Percentiles rank a stretch among this genome's conserved stretches.
Evolutionary conservation across 2,113 vertebrate genomes (phyloP).

Genomic region (Picathartes gymnocephalus): DNA sequence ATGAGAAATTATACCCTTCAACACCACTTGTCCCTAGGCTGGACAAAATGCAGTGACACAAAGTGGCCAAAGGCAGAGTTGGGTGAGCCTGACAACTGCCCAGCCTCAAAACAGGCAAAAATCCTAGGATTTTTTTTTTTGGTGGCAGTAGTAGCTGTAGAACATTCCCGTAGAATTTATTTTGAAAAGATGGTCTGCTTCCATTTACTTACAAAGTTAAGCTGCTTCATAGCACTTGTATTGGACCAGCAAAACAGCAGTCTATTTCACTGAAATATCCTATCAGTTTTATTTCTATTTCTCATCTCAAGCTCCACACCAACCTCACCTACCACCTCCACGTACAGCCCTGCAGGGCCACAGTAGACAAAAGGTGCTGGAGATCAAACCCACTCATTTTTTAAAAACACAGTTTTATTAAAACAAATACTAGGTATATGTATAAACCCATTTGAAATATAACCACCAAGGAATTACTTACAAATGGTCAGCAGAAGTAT

Average conservation of each 20-base stretch:
- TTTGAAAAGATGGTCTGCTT: neutral
- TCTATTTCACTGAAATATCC: neutral
- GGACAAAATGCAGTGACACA: neutral
- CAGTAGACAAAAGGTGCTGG: neutral
- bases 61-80: neutral
- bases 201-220: neutral
- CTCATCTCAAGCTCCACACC: neutral
- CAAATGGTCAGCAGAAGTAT: neutral
- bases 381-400: neutral
- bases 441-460: neutral
- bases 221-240: neutral
- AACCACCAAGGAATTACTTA: neutral
- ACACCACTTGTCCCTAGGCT: neutral
- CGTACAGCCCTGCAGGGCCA: neutral
- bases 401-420: neutral
- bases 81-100: neutral
- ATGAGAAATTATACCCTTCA: neutral
- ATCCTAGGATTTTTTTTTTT: too few relatives aligned
- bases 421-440: neutral
- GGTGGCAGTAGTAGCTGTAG: neutral
- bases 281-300: neutral
- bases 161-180: neutral
- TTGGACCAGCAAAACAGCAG: neutral
- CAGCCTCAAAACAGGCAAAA: neutral
- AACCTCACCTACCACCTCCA: neutral